Conservation (phyloP, 2,888 invertebrate species). For the Spisula subtruncata region DNA sequence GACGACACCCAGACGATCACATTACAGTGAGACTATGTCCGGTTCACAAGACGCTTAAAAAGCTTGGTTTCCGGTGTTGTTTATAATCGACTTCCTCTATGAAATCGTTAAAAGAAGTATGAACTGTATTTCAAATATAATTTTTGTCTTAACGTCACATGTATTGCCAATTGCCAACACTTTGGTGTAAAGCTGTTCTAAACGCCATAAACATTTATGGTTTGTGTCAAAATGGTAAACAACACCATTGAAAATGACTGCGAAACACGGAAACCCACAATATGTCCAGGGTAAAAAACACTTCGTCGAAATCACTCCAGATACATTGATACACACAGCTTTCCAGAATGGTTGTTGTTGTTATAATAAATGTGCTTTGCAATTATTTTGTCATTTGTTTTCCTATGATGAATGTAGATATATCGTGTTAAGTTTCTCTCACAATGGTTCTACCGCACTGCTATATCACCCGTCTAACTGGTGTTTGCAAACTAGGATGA, state of each 20-base stretch:
- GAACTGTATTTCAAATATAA: neutral
- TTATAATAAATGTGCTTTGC: slow-evolving; percentile 16
- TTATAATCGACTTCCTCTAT: neutral
- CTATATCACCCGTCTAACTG: neutral
- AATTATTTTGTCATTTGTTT: slow-evolving; percentile 29
- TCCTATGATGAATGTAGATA: neutral
- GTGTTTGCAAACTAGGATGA: no score
- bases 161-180: no score
- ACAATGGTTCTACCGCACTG: neutral
- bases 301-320: neutral
- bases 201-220: no score
- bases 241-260: neutral
- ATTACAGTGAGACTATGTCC: neutral
- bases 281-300: no score
- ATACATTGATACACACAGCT: neutral
- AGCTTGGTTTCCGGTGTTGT: neutral
- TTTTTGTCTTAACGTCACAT: no score
- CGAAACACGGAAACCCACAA: neutral
- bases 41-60: neutral
- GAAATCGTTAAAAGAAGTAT: neutral
- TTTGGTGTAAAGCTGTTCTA: no score
- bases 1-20: neutral
- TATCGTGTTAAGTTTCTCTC: neutral
- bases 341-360: neutral
- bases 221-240: no score